Evolutionary conservation across 2,797 vertebrate genomes (phyloP), one percentile per base, ranked within the genome.

Genomic region (Cichlasoma orientale): DNA sequence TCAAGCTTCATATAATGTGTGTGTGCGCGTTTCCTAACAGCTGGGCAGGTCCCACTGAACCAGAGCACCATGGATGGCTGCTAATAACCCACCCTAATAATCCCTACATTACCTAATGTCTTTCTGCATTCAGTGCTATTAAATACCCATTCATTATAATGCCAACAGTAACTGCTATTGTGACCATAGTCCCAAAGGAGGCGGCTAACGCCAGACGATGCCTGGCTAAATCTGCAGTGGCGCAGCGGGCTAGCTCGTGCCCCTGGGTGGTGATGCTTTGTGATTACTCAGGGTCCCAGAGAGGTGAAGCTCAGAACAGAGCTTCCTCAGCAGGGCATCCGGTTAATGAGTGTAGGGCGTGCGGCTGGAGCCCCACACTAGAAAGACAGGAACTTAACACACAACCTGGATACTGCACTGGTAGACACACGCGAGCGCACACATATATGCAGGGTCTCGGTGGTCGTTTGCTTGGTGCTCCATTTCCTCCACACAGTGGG

Each of bases 71-170:
- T 84, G 93, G 90, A 92, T 92, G 92, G 90, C 88, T 90, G 90
- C 90, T 94, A 94, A 94, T 93, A 94, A 93, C 90, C 91, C 90
- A 91, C 83, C 93, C 91, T 94, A 95, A 94, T 95, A 92, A 94
- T 90, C 83, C 87, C 68, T 72, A 86, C 85, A 88, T 93, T 92
- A 82, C 89, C 88, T 92, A 91, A 94, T 88, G 90, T 87, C 80
- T 89, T 74, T 90, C 79, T 90, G 77, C 68, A 23, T 76, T 87
- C 63, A 33, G 36, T 87, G 85, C 86, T 83, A 92, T 90, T 94
- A 94, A 93, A 92, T 81, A 73, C 74, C 83, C 87, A 93, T 92
- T 91, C 73, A 80, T 91, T 91, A 84, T 86, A 86, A 85, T 81
- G 85, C 85, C 79, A 88, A 89, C 90, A 90, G 90, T 89, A 79